These are phyloP conservation scores for Glaucopsyche alexis DNA, from an alignment of 2,888 invertebrate genomes.

Conservation along the genomic window DNA sequence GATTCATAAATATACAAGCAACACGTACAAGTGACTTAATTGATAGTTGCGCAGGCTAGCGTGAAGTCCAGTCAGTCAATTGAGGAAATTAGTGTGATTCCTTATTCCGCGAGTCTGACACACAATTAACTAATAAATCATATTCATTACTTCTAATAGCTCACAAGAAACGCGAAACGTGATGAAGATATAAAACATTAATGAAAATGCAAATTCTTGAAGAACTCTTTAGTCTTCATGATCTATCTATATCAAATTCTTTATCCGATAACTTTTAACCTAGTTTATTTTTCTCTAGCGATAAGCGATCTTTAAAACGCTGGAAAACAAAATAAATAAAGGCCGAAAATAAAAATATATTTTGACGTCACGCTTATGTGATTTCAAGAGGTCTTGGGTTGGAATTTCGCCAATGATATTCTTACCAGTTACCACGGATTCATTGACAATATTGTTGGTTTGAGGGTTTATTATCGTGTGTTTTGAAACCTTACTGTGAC, in stretches of 20 bases:
- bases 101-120: conserved; percentile 15
- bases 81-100: conserved; percentile 26
- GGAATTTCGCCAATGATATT: conserved; percentile 23
- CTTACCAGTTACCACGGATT: background rate
- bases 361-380: conserved; percentile 1
- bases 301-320: background rate
- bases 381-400: conserved; percentile 13
- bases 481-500: background rate
- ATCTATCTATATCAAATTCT: background rate
- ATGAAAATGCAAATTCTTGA: background rate
- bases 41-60: conserved; percentile 5
- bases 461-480: background rate
- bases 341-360: background rate
- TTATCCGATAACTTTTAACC: background rate
- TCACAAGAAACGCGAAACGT: background rate
- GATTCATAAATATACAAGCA: conserved; percentile 28
- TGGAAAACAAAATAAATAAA: background rate
- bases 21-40: background rate
- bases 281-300: background rate
- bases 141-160: background rate
- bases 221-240: background rate
- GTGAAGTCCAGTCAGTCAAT: conserved; percentile 4
- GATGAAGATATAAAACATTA: background rate
- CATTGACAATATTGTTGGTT: background rate
- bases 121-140: background rate